Evolutionary conservation across 2,113 vertebrate genomes (phyloP), one percentile per base, ranked within the genome.

Genomic region (Ibidorhyncha struthersii): DNA sequence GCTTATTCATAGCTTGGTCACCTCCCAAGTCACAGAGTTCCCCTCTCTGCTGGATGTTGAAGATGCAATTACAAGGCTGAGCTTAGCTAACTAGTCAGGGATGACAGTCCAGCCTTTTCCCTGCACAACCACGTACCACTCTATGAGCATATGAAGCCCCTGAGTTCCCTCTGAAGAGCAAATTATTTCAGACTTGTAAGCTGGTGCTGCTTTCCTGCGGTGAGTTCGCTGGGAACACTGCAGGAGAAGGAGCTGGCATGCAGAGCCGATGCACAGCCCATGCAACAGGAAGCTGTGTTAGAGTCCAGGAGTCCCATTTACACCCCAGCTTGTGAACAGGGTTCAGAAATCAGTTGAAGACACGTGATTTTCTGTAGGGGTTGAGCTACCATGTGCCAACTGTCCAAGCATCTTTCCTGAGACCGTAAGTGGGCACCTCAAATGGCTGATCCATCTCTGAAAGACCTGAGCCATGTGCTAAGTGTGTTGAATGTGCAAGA

Each of bases 341-440:
- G 34, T 19, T 77, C 53, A 77, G 47, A 30, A 70, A 61, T 70
- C 47, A 30, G 47, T 30, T 40, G n/a, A 25, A 59, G 36, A 45
- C 0, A 0, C 3, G 2, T 8, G 10, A 34, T 50, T 85, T 65
- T 23, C 43, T 21, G 2, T 8, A 66, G 73, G 32, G 38, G 19
- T 59, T 65, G 22, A 56, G 26, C 32, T 62, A 25, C 58, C 19
- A 6, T n/a, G 49, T 38, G 52, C 71, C 49, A 63, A 7, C 14
- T 38, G 36, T 32, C 50, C 41, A 43, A 50, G 26, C 36, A 20
- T 34, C 63, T 71, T 67, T 59, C 53, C 34, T 25, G 38, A 45
- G 59, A 36, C 43, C 45, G 4, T n/a, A 34, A 40, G 43, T 12
- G 27, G 52, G 15, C 3, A 3, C 25, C 67, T 71, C n/a, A n/a